Conservation (phyloP, 2,888 invertebrate species). For the Lumbricus terrestris region DNA sequence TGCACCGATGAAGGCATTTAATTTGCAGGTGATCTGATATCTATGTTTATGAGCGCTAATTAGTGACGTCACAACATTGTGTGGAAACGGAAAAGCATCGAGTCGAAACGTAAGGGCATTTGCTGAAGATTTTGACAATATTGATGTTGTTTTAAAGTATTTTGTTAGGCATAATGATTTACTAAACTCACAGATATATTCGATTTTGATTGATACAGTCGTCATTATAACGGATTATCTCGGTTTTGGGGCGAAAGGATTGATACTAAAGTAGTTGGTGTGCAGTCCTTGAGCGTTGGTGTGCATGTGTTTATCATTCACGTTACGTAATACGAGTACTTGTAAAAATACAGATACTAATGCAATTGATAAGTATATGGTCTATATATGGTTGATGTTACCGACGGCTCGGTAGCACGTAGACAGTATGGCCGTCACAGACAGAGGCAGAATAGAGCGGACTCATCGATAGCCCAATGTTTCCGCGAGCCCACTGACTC, state of each 20-base stretch:
- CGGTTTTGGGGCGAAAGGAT: background rate
- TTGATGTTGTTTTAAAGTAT: background rate
- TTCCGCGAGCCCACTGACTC: too few species aligned
- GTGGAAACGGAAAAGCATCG: background rate
- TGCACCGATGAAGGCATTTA: background rate
- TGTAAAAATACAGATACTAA: background rate
- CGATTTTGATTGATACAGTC: background rate
- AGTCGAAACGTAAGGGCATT: background rate
- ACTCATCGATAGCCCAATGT: too few species aligned
- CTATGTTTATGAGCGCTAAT: background rate
- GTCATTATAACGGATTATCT: background rate
- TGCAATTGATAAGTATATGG: too few species aligned
- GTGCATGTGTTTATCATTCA: too few species aligned
- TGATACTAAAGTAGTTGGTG: background rate
- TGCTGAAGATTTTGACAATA: background rate
- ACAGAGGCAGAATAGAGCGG: too few species aligned
- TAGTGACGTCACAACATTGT: background rate
- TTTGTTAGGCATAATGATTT: background rate
- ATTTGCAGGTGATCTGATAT: background rate
- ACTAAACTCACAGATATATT: background rate
- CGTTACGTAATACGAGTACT: background rate
- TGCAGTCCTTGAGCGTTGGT: too few species aligned
- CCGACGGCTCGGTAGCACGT: too few species aligned
- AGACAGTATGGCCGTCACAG: too few species aligned
- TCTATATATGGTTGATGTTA: too few species aligned